These are phyloP conservation scores for Oncorhynchus masou DNA, from an alignment of 2,113 vertebrate species.

Conservation along the genomic window DNA sequence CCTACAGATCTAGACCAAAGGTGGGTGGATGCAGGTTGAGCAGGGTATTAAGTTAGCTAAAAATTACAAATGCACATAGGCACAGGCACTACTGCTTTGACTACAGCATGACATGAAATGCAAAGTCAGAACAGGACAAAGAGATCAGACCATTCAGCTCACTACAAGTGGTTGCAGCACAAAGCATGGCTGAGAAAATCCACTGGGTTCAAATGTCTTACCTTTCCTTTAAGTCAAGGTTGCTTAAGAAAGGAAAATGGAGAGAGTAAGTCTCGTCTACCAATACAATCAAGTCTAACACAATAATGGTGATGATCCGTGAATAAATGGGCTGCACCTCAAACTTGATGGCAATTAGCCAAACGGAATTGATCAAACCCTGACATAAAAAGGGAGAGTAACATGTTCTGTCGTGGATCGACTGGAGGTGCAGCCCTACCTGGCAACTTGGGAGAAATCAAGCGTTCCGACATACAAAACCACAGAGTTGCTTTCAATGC, in stretches of 20 bases:
- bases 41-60: not conserved
- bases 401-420: not conserved
- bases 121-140: not conserved
- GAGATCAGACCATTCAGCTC: not conserved
- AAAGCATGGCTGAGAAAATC: not conserved
- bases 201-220: conserved; percentile 62
- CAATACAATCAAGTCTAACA: conserved; percentile 4
- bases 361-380: not conserved
- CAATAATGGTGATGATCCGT: not conserved
- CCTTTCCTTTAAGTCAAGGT: conserved; percentile 84
- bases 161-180: not conserved
- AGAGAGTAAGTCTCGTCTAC: conserved; percentile 38
- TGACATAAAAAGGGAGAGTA: not conserved
- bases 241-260: conserved; percentile 75
- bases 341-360: not conserved
- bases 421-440: too few relatives aligned
- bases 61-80: too few relatives aligned
- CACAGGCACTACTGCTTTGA: not conserved
- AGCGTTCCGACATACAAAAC: too few relatives aligned
- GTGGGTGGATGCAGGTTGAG: not conserved
- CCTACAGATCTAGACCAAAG: not conserved
- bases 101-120: not conserved
- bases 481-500: too few relatives aligned
- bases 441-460: too few relatives aligned
- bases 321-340: not conserved